Base-by-base conservation (phyloP, 1,140 invertebrate genomes). In the Macrobrachium rosenbergii region DNA sequence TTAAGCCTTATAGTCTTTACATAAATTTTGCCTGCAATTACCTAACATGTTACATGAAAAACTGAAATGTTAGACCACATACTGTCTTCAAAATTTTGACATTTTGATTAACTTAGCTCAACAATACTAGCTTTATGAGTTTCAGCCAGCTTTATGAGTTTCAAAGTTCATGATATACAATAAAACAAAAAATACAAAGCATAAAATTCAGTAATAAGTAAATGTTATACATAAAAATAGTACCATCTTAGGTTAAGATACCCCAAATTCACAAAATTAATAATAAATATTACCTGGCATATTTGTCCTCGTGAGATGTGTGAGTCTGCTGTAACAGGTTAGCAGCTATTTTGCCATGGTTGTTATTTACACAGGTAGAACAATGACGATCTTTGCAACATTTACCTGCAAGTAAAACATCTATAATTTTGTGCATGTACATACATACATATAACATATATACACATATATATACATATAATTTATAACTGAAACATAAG, bases 241-340 rank as follows among this genome's bases (percentile, higher is more conserved):
- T 21, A 23, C 19, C 23, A 21, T 59, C 17, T 75, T 75, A 37
- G 28, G 28, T 37, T 3, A 37, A 37, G 28, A 37, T 37, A 37
- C 28, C 28, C 28, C 1, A 75, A 19, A 3, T 17, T 28, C 7
- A 75, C 28, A 19, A 37, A 43, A 17, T 75, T 67, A 81, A 16
- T 67, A 81, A 16, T 37, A 37, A 62, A 3, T 62, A n/a, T 52
- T 78, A 88, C 86, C 86, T 88, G 73, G 86, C 73, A 80, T 91
- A 91, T 28, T 92, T 92, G 90, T 92, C 92, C 88, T 92, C 91
- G 82, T 92, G 77, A 43, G 78, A 81, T 63, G 79, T 58, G 58
- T 92, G 37, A 92, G 72, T 37, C 45, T 88, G 86, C 75, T 88
- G 86, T 67, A 75, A 79, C 28, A 69, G 76, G 14, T 59, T 73